Base-by-base conservation (phyloP, 2,113 vertebrate genomes). In the Odocoileus hemionus region DNA sequence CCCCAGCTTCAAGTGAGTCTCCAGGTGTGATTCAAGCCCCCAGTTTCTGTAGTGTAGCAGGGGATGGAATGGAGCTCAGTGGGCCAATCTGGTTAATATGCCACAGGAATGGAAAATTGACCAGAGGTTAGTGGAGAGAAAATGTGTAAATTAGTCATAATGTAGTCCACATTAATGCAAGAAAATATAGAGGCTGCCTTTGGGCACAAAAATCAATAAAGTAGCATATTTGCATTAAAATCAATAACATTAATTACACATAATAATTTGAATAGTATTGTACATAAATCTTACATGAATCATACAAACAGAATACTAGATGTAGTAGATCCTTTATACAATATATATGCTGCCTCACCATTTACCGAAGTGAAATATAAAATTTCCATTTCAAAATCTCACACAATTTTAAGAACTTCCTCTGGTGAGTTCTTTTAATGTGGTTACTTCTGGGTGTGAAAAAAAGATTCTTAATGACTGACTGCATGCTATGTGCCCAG, bases 361-460 rank as follows among this genome's bases (percentile, higher is more conserved):
- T 86, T 90, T 58, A 80, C 11, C 54, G 43, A 85, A n/a, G 15
- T 95, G 30, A 78, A n/a, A 86, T 26, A 83, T 39, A 85, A 88
- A 61, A 94, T 86, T 93, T 84, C n/a, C 36, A 85, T 61, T 89
- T 96, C 33, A 89, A 90, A 84, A 91, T 79, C 47, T 67, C 30
- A 92, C 8, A 54, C 45, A 90, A 60, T 85, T 92, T 92, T 64
- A 90, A 96, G 64, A 96, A 47, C 13, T 26, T 87, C 78, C 33
- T 79, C 47, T 52, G 33, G 10, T 70, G 7, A 70, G 61, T 14
- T 30, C 21, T 79, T 64, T 23, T 89, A n/a, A 61, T 84, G 28
- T 88, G 11, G 25, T 96, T 91, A 85, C 17, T 82, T 85, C 60
- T 33, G 9, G 11, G 1, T 86, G 17, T 89, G 25, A 95, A 90